phyloP scores from a whole-genome alignment of 1,140 invertebrate species.

The Pachypsylla venusta region DNA sequence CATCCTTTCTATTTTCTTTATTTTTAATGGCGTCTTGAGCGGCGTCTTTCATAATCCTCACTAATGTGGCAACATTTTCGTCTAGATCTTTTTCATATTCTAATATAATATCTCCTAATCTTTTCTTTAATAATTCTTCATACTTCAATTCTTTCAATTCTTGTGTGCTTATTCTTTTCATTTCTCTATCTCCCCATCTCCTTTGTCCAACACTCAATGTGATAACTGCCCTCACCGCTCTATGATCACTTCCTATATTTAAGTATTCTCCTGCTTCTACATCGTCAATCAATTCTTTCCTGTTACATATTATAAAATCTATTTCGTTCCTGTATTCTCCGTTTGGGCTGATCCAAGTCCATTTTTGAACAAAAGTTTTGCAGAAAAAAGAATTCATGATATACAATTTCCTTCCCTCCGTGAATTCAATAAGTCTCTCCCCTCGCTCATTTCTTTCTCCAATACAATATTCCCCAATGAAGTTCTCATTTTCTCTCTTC shows the following conservation, averaged over 20 bases:
- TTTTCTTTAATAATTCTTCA: background rate
- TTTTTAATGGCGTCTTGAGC: background rate
- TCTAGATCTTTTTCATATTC: background rate
- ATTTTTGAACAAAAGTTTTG: conserved; percentile 22
- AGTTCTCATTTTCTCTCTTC: background rate
- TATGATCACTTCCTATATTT: background rate
- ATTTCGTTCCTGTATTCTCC: conserved; percentile 23
- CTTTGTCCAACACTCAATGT: background rate
- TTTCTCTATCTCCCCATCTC: background rate
- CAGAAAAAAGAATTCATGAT: conserved; percentile 4
- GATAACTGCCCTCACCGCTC: background rate
- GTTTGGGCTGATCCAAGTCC: conserved; percentile 24
- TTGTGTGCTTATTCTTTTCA: background rate
- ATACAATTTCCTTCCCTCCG: conserved; percentile 1
- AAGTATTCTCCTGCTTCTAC: background rate
- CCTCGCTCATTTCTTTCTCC: conserved; percentile 10
- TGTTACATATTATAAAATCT: background rate
- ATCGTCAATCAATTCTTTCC: background rate
- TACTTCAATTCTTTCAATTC: background rate
- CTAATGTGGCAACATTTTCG: background rate
- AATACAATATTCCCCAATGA: conserved; percentile 5
- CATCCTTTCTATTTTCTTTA: background rate
- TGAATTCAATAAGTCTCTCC: conserved; percentile 12
- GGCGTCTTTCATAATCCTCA: background rate
- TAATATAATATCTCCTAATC: background rate